Conservation (phyloP, 2,113 vertebrate species). For the Corythornis cristatus region DNA sequence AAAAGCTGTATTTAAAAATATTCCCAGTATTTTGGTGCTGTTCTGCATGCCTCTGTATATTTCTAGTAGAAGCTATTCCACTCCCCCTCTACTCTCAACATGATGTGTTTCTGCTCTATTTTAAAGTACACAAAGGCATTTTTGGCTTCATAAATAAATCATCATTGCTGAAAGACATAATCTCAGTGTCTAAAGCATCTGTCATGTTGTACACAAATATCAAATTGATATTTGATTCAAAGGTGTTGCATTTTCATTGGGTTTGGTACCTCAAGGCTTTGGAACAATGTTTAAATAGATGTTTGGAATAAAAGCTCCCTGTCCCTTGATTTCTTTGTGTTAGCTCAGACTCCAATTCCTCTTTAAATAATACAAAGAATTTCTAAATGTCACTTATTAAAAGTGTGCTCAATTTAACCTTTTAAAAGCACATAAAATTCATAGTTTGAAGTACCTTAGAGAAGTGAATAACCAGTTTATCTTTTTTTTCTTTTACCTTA, state of each 20-base stretch:
- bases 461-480: not conserved
- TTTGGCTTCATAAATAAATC: not conserved
- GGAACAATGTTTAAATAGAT: not conserved
- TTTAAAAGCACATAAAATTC: not conserved
- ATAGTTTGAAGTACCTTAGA: not conserved
- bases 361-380: not conserved
- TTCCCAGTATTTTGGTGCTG: not conserved
- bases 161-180: not conserved
- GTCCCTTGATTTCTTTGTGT: not conserved
- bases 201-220: not conserved
- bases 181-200: not conserved
- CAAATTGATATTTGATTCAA: not conserved
- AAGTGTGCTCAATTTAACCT: not conserved
- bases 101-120: not conserved
- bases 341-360: not conserved
- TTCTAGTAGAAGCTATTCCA: not conserved
- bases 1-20: not conserved
- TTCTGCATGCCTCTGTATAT: not conserved
- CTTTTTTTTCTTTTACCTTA: not conserved
- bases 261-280: not conserved
- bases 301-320: not conserved
- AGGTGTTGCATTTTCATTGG: not conserved
- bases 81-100: not conserved
- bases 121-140: not conserved
- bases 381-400: not conserved